phyloP scores from a whole-genome alignment of 2,113 vertebrate genomes.

The Lonchura striata region DNA sequence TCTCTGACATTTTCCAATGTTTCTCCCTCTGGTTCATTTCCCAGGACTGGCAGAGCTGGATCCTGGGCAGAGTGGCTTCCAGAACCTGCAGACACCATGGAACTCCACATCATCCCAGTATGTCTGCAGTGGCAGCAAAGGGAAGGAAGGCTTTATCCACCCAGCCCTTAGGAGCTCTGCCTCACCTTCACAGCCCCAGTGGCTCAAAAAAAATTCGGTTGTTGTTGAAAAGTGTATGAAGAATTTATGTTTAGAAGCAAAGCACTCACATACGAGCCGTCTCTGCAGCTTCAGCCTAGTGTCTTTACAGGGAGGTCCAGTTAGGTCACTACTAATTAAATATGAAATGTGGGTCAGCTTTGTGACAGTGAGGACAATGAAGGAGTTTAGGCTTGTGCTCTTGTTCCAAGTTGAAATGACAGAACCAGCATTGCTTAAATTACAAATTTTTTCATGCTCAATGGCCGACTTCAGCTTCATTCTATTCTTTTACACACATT shows the following conservation, averaged over 20 bases:
- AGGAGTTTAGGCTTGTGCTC: not conserved
- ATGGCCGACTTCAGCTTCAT: not conserved
- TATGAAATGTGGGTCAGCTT: not conserved
- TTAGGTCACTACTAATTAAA: conserved; percentile 7
- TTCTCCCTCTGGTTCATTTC: not conserved
- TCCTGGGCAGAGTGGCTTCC: not conserved
- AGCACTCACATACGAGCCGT: not conserved
- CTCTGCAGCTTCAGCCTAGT: not conserved
- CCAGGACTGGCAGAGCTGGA: not conserved
- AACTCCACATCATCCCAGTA: too few species aligned
- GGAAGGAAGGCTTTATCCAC: not conserved
- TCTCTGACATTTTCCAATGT: not conserved
- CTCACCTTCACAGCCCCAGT: not conserved
- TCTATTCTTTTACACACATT: not conserved
- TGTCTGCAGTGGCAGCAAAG: not conserved
- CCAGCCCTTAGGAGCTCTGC: not conserved
- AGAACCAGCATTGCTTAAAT: not conserved
- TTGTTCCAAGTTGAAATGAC: not conserved
- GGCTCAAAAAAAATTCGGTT: not conserved
- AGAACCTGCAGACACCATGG: not conserved
- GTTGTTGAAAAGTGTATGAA: not conserved
- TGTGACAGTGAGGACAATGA: not conserved
- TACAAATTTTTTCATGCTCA: not conserved
- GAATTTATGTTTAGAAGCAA: not conserved
- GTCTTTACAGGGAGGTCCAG: not conserved